A percentile compares a stretch with the other conserved stretches of the same genome.
Conservation (phyloP, 1,140 invertebrate species). For the Brachionus paranguensis region DNA sequence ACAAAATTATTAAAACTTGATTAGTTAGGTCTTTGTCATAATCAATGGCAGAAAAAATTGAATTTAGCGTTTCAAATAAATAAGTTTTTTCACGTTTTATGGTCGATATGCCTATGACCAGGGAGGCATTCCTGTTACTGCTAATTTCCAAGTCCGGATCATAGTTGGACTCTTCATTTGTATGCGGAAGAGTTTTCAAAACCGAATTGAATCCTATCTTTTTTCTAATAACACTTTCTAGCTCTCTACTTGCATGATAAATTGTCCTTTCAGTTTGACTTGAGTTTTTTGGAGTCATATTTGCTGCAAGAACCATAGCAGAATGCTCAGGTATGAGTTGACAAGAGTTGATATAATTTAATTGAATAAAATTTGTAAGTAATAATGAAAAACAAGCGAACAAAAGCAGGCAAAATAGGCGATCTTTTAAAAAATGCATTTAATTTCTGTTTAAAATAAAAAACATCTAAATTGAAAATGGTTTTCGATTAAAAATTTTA, state of each 20-base stretch:
- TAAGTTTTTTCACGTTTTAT: constrained; percentile 82
- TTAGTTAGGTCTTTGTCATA: constrained; percentile 70
- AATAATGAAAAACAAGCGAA: not conserved
- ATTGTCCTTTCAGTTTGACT: not conserved
- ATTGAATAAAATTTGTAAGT: not conserved
- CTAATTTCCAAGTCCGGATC: not conserved
- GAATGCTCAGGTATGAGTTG: not conserved
- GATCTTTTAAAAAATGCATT: not conserved
- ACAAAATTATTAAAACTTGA: constrained; percentile 81
- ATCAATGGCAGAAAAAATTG: constrained; percentile 73
- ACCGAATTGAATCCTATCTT: not conserved
- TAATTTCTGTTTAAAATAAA: not conserved
- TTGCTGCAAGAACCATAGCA: not conserved
- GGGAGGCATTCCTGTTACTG: constrained; percentile 53
- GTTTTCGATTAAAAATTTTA: not conserved
- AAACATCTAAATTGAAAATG: not conserved
- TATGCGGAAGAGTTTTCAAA: not conserved
- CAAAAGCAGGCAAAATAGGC: not conserved
- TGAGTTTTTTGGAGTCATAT: not conserved
- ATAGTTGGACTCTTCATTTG: not conserved
- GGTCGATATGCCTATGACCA: constrained; percentile 80
- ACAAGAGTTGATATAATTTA: not conserved
- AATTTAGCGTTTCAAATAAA: constrained; percentile 76
- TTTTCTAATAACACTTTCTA: not conserved
- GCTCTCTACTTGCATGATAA: not conserved